Evolutionary conservation across 2,797 vertebrate species (phyloP).

Genomic region (Thripadectes ignobilis): DNA sequence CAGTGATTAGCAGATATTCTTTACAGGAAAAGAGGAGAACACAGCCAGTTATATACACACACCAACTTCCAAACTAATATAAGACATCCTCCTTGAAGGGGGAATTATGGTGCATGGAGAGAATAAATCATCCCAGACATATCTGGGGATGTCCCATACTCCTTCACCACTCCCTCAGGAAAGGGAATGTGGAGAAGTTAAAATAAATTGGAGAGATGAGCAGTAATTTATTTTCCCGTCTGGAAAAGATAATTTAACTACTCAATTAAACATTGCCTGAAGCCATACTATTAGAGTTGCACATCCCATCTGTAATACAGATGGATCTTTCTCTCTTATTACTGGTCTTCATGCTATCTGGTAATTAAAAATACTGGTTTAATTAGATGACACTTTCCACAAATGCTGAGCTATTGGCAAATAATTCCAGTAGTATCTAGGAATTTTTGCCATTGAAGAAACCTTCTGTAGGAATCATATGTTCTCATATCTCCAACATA

Average conservation of each 20-base stretch:
- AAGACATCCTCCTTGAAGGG: neutral
- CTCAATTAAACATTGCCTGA: constrained; percentile 65
- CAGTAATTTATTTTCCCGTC: constrained; percentile 61
- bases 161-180: constrained; percentile 11
- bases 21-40: neutral
- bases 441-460: constrained; percentile 46
- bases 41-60: neutral
- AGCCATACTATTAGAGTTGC: constrained; percentile 44
- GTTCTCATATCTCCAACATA: neutral
- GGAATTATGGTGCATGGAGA: neutral
- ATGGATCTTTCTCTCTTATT: constrained; percentile 48
- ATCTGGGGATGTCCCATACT: constrained; percentile 28
- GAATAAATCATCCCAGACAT: neutral
- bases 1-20: neutral
- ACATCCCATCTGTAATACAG: constrained; percentile 52
- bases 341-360: constrained; percentile 41
- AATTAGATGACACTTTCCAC: constrained; percentile 52
- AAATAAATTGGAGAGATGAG: constrained; percentile 57
- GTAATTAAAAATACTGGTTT: constrained; percentile 57
- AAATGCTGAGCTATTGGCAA: constrained; percentile 34
- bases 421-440: constrained; percentile 40
- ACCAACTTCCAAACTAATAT: neutral
- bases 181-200: constrained; percentile 24
- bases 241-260: constrained; percentile 65
- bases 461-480: neutral